A percentile compares a stretch with the other conserved stretches of the same genome.
Evolutionary conservation across 2,113 vertebrate genomes (phyloP).

Genomic region (Mystacornis crossleyi): DNA sequence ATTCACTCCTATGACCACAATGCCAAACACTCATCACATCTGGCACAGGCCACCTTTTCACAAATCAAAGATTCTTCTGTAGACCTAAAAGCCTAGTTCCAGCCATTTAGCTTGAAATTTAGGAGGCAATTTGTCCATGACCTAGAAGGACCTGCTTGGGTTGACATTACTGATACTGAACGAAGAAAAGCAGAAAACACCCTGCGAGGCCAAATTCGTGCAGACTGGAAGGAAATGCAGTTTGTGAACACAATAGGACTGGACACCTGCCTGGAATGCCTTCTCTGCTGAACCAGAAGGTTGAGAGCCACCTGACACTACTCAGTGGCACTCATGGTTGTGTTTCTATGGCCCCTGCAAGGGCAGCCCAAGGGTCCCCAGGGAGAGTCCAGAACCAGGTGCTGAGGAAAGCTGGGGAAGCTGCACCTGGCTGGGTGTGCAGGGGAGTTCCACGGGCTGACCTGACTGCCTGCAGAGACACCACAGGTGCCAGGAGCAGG

Average conservation of each 20-base stretch:
- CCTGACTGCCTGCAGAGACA: rapidly evolving
- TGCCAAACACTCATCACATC: neutral
- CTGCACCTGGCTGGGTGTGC: neutral
- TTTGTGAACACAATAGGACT: neutral
- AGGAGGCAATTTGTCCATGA: neutral
- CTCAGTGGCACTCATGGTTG: neutral
- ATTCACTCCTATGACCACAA: neutral
- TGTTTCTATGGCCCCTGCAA: neutral
- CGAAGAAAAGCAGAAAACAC: neutral
- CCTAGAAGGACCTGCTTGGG: neutral
- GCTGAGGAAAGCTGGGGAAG: neutral
- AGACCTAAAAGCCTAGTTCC: neutral
- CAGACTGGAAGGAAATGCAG: neutral
- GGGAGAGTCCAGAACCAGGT: rapidly evolving
- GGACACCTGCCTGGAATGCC: neutral
- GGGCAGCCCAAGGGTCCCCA: neutral
- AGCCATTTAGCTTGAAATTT: neutral
- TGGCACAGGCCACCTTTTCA: neutral
- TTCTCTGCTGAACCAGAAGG: neutral
- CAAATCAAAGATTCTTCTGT: neutral
- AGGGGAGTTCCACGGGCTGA: neutral
- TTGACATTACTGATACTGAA: neutral
- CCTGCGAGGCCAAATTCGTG: rapidly evolving
- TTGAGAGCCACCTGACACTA: neutral
- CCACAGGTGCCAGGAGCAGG: neutral